Evolutionary conservation across 2,113 vertebrate genomes (phyloP).

Genomic region (Chlorodrepanis virens): DNA sequence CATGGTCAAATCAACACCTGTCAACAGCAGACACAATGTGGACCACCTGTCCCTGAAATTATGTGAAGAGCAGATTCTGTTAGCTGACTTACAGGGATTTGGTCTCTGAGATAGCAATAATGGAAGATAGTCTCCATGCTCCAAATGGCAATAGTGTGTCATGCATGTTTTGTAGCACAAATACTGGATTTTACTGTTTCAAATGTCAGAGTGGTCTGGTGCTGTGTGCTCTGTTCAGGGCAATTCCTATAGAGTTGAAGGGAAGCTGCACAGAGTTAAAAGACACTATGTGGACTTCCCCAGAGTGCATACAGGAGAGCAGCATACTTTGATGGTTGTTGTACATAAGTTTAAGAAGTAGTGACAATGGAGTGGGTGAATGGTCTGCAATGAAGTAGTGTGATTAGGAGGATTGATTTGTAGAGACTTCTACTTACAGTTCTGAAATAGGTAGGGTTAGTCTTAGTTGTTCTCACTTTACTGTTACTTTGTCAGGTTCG

Average conservation of each 20-base stretch:
- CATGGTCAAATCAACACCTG: background rate
- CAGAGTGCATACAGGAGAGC: background rate
- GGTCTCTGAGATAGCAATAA: background rate
- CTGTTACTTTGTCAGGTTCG: background rate
- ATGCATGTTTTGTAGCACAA: background rate
- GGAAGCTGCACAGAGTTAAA: background rate
- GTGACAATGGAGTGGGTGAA: background rate
- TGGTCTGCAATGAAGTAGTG: background rate
- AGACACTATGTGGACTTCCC: background rate
- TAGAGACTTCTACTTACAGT: background rate
- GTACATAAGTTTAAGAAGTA: background rate
- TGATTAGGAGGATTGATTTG: background rate
- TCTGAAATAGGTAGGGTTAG: background rate
- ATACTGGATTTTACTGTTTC: background rate
- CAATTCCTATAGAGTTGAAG: background rate
- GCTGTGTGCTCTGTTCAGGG: background rate
- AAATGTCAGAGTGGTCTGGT: background rate
- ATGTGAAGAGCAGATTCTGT: background rate
- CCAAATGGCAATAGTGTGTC: background rate
- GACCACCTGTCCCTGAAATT: background rate
- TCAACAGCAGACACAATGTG: background rate
- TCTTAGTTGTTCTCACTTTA: background rate
- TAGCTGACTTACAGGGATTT: background rate
- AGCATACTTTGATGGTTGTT: background rate
- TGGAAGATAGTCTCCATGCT: background rate